phyloP scores from a whole-genome alignment of 2,113 vertebrate species.

The Gobius niger region DNA sequence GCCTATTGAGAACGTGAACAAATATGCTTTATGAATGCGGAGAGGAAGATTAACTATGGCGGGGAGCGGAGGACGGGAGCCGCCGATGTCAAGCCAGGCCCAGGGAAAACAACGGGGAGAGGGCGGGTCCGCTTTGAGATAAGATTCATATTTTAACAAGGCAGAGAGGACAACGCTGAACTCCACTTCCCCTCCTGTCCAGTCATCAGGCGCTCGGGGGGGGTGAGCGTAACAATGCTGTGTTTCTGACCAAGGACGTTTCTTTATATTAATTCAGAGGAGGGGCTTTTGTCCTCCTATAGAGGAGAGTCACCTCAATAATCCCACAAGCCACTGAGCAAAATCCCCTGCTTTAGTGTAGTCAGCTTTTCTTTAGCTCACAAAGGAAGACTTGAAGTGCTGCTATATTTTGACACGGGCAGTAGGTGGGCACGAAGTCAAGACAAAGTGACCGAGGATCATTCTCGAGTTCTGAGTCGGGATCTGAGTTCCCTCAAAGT shows the following conservation, averaged over 20 bases:
- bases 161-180: constrained; percentile 39
- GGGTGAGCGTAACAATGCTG: constrained; percentile 40
- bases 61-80: constrained; percentile 45
- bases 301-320: constrained; percentile 27
- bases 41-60: constrained; percentile 44
- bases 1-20: constrained; percentile 57
- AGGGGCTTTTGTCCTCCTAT: constrained; percentile 49
- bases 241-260: constrained; percentile 71
- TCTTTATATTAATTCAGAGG: constrained; percentile 72
- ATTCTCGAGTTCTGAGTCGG: too few relatives aligned
- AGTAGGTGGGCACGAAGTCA: too few relatives aligned
- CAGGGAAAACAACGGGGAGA: constrained; percentile 20
- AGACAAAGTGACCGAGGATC: too few relatives aligned
- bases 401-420: too few relatives aligned
- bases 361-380: constrained; percentile 50
- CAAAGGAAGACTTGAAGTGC: constrained; percentile 9
- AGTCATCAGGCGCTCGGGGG: constrained; percentile 48
- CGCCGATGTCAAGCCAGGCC: constrained; percentile 39
- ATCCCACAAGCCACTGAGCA: constrained; percentile 40
- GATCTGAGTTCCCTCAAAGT: too few relatives aligned
- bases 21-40: constrained; percentile 64
- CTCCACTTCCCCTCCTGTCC: constrained; percentile 42
- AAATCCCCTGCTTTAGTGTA: constrained; percentile 34
- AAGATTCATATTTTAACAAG: constrained; percentile 58
- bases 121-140: constrained; percentile 66